These are phyloP conservation scores for Drosophila siamana DNA, from an alignment of 2,888 invertebrate genomes.

Conservation along the genomic window DNA sequence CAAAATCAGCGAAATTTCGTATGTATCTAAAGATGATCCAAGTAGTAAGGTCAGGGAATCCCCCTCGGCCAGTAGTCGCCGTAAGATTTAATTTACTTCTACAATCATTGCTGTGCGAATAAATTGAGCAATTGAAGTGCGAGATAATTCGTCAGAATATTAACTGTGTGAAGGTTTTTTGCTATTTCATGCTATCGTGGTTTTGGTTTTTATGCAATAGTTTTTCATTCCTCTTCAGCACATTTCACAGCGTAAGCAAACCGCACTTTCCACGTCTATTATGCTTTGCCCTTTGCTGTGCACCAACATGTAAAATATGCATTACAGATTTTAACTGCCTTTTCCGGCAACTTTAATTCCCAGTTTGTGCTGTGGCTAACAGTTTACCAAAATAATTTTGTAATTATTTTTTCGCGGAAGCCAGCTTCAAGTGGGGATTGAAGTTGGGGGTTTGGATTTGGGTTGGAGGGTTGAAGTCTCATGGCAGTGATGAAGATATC, in stretches of 20 bases:
- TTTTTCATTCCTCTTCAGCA: background rate
- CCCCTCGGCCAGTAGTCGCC: background rate
- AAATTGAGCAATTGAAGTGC: conserved; percentile 5
- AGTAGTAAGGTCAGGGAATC: background rate
- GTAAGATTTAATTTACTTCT: background rate
- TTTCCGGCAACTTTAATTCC: conserved; percentile 17
- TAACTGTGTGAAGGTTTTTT: conserved; percentile 13
- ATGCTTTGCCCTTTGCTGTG: background rate
- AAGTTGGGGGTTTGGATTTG: conserved; percentile 8
- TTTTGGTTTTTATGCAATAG: conserved; percentile 3
- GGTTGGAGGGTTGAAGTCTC: background rate
- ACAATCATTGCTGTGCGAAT: background rate
- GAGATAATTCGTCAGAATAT: conserved; percentile 36
- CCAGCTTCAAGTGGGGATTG: background rate
- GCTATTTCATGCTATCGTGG: conserved; percentile 29
- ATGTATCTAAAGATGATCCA: background rate
- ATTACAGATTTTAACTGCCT: conserved; percentile 29
- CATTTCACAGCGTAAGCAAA: background rate
- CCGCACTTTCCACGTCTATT: conserved; percentile 18
- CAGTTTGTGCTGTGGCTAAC: conserved; percentile 20
- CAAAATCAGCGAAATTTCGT: background rate
- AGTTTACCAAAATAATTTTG: conserved; percentile 38
- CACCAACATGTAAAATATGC: conserved; percentile 45
- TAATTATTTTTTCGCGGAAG: conserved; percentile 31
- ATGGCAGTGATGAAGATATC: conserved; percentile 23